Evolutionary conservation across 2,113 vertebrate genomes (phyloP).

Genomic region (Aplodontia rufa): DNA sequence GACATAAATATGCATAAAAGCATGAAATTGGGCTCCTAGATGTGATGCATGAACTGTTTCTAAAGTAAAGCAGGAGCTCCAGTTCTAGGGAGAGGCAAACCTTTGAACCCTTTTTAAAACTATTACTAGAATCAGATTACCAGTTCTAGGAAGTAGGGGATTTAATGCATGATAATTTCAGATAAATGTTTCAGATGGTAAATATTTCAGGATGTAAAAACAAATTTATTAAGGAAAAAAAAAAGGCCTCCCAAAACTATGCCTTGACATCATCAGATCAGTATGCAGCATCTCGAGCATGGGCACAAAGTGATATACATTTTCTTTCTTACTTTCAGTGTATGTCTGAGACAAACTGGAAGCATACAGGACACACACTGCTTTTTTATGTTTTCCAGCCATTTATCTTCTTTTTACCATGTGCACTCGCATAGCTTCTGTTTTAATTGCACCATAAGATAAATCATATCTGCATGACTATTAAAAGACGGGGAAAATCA

Average conservation of each 20-base stretch:
- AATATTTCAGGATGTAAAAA: constrained; percentile 53
- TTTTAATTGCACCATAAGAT: constrained; percentile 39
- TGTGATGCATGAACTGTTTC: neutral
- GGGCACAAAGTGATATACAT: neutral
- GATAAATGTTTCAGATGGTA: constrained; percentile 15
- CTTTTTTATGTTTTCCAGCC: constrained; percentile 14
- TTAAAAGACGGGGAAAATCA: constrained; percentile 8
- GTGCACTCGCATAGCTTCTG: constrained; percentile 32
- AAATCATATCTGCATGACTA: constrained; percentile 39
- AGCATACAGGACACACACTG: neutral
- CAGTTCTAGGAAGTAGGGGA: constrained; percentile 20
- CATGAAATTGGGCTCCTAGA: neutral
- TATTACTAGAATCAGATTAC: constrained; percentile 28
- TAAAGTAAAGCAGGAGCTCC: neutral
- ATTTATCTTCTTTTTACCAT: constrained; percentile 47
- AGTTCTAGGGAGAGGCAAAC: neutral
- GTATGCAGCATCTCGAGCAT: neutral
- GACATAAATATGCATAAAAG: neutral
- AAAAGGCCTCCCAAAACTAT: neutral
- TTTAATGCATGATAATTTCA: constrained; percentile 45
- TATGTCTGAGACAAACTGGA: constrained; percentile 22
- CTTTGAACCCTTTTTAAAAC: constrained; percentile 42
- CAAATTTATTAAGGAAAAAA: constrained; percentile 32
- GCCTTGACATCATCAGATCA: neutral
- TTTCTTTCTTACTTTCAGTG: neutral